A percentile compares a stretch with the other conserved stretches of the same genome.
phyloP scores from a whole-genome alignment of 2,797 vertebrate genomes.

The Peromyscus nudipes region DNA sequence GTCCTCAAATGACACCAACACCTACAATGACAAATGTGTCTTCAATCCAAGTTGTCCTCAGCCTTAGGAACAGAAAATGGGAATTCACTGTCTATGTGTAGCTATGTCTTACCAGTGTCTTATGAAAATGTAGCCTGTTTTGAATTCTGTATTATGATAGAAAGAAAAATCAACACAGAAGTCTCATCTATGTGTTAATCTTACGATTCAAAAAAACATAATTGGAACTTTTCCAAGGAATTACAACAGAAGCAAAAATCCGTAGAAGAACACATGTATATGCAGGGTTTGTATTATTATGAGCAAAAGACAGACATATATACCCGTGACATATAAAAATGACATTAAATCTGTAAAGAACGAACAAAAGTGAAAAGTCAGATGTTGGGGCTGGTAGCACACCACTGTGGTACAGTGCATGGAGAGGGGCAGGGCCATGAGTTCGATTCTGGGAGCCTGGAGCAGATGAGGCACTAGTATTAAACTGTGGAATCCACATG shows the following conservation, averaged over 20 bases:
- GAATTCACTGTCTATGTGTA: neutral
- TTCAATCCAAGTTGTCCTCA: neutral
- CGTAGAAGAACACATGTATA: neutral
- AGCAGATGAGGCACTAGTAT: neutral
- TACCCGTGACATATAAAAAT: neutral
- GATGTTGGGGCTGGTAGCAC: neutral
- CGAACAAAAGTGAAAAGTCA: neutral
- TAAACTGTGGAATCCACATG: neutral
- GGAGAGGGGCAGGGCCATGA: neutral
- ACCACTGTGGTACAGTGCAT: neutral
- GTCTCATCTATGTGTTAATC: neutral
- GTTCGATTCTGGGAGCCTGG: neutral
- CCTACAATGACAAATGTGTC: constrained; percentile 46
- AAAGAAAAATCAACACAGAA: neutral
- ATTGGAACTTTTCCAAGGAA: neutral
- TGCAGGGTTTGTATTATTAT: neutral
- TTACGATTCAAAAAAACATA: neutral
- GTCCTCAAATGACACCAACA: constrained; percentile 50
- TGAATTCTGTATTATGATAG: neutral
- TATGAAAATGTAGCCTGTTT: neutral
- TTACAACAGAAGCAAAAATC: neutral
- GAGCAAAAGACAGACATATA: neutral
- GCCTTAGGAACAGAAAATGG: neutral
- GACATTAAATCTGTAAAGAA: neutral
- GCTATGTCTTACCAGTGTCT: neutral